A percentile compares a stretch with the other conserved stretches of the same genome.
These are phyloP conservation scores for Brachionus angularis DNA, from an alignment of 1,140 invertebrate species.

Conservation along the genomic window DNA sequence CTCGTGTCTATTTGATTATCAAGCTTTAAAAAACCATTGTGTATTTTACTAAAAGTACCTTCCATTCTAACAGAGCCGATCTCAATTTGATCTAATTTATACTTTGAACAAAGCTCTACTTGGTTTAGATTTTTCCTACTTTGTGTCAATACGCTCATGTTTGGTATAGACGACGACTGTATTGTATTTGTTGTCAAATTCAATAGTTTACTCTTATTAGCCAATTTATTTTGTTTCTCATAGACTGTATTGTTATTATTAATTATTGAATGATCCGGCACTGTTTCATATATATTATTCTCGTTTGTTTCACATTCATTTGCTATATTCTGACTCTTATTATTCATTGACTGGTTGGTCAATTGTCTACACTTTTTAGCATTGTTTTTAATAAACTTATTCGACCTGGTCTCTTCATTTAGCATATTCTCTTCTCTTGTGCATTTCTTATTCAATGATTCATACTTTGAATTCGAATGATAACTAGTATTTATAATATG, in stretches of 20 bases:
- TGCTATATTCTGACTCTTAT: background rate
- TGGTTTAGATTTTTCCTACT: conserved; percentile 7
- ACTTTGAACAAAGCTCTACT: background rate
- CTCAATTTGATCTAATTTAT: conserved; percentile 10
- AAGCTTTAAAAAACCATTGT: conserved; percentile 17
- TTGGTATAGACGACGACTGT: conserved; percentile 8
- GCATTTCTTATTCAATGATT: conserved; percentile 7
- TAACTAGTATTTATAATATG: conserved; percentile 17
- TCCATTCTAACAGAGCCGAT: conserved; percentile 26
- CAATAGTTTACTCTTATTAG: background rate
- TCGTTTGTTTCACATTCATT: conserved; percentile 12
- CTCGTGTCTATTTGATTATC: background rate
- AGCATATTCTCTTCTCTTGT: background rate
- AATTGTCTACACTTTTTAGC: conserved; percentile 7
- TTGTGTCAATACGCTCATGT: background rate
- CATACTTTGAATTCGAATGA: conserved; percentile 34
- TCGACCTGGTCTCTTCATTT: no score
- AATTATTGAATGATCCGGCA: no score
- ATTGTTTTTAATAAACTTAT: no score
- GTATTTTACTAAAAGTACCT: conserved; percentile 5
- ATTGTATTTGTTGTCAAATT: conserved; percentile 40
- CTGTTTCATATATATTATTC: conserved; percentile 28
- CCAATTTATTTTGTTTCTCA: no score
- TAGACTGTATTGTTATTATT: no score
- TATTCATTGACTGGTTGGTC: conserved; percentile 14